Conservation (phyloP, 2,888 invertebrate species). For the Morpho deidamia region DNA sequence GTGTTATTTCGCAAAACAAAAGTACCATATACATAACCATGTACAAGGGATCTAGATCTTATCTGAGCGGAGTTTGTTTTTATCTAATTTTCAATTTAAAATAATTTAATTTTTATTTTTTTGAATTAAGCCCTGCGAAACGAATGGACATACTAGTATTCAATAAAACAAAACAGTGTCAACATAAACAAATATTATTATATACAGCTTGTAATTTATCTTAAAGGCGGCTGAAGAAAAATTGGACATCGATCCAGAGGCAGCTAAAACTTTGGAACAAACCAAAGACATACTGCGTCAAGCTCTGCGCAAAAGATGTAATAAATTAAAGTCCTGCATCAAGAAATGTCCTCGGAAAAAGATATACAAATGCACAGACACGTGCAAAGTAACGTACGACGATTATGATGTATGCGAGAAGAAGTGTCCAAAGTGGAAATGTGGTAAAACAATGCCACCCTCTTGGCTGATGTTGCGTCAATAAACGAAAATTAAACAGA, state of each 20-base stretch:
- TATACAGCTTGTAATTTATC: background rate
- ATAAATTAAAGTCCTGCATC: constrained; percentile 29
- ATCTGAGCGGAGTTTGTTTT: too few species aligned
- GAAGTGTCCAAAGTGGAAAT: constrained; percentile 26
- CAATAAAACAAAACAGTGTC: too few species aligned
- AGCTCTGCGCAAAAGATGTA: constrained; percentile 35
- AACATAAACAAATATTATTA: too few species aligned
- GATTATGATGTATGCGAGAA: constrained; percentile 30
- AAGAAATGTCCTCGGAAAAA: constrained; percentile 29
- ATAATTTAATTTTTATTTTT: too few species aligned
- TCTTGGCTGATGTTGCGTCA: constrained; percentile 15
- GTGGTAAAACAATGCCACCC: constrained; percentile 40
- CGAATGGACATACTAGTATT: too few species aligned
- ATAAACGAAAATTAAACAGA: background rate
- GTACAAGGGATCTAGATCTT: too few species aligned
- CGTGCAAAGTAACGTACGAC: constrained; percentile 34
- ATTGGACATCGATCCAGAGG: constrained; percentile 22
- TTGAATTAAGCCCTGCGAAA: too few species aligned
- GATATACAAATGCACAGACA: constrained; percentile 25
- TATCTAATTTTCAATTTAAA: too few species aligned
- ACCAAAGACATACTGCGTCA: constrained; percentile 27
- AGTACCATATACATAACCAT: too few species aligned
- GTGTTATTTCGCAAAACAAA: too few species aligned
- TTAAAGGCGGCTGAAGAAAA: constrained; percentile 28
- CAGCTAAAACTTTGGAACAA: constrained; percentile 20